Evolutionary conservation across 2,888 invertebrate genomes (phyloP), one percentile per base, ranked within the genome.

Genomic region (Patella depressa): DNA sequence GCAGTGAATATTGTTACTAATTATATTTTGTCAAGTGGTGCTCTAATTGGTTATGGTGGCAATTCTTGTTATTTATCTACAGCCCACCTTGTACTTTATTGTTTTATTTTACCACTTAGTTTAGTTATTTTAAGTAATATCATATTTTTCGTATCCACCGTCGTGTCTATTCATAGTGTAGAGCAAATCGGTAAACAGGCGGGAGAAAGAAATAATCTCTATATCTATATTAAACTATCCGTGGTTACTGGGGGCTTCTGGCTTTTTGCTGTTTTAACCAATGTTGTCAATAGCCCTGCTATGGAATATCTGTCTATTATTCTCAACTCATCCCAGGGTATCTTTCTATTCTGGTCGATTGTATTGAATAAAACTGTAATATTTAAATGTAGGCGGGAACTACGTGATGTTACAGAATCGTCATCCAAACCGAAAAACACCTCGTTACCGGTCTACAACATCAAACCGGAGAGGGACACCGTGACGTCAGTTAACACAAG

Each of bases 211-310:
- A 69, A 78, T 4, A 78, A 82, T 24, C 79, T 84, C 34, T 76
- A 77, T 14, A 75, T 85, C 3, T 86, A 84, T 70, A 71, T 84
- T 2, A 84, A 84, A 72, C 76, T 87, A 53, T 85, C 83, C 69
- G 74, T 81, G 1, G 73, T 87, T 11, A 83, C 85, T 34, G 87
- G 87, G 11, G 45, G 84, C 11, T 79, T 84, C 7, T 87, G 87
- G 87, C 78, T 84, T 3, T 75, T 85, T 3, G 81, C 81, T 9
- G 77, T 87, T n/a, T 45, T 86, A 17, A 83, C 84, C 70, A 81
- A 82, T 0, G 71, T 83, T 45, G 70, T 83, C 2, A 74, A 77
- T 2, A 29, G 80, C 17, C 79, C 79, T 1, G 53, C 77, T 2
- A 79, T 85, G 24, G 81, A 82, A 2, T 84, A 82, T 70, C 34